Evolutionary conservation across 2,797 vertebrate species (phyloP).

Genomic region (Enoplosus armatus): DNA sequence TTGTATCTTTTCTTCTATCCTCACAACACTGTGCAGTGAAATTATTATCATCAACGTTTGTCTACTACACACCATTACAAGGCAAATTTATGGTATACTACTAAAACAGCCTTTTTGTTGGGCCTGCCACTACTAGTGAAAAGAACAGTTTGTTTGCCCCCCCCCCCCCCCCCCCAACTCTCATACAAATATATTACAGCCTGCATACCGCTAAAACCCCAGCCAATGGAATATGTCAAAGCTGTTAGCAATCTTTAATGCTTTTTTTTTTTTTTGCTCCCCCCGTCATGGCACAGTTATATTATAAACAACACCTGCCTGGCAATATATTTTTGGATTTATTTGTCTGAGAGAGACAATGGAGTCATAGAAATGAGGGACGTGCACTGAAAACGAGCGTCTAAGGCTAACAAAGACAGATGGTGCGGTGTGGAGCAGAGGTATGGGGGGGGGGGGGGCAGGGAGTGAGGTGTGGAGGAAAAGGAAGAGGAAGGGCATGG

Average conservation of each 20-base stretch:
- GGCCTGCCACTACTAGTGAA: not conserved
- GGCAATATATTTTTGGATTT: conserved; percentile 50
- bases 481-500: conserved; percentile 32
- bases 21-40: not conserved
- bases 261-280: conserved; percentile 41
- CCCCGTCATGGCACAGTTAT: conserved; percentile 31
- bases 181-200: conserved; percentile 9
- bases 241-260: conserved; percentile 49
- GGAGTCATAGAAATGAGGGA: conserved; percentile 45
- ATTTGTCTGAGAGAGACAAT: conserved; percentile 57
- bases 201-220: conserved; percentile 14
- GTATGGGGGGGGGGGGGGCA: conserved; percentile 36
- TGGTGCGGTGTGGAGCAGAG: conserved; percentile 53
- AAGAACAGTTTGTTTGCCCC: not conserved
- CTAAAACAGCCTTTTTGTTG: conserved; percentile 14
- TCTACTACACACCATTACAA: not conserved
- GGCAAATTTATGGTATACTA: conserved; percentile 3
- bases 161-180: too few relatives aligned
- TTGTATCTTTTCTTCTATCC: not conserved
- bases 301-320: conserved; percentile 70
- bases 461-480: conserved; percentile 10
- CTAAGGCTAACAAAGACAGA: conserved; percentile 69
- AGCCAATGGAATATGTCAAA: conserved; percentile 43
- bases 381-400: conserved; percentile 20
- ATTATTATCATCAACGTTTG: conserved; percentile 11